Conservation (phyloP, 2,113 vertebrate species). For the Myrmophylax atrothorax region DNA sequence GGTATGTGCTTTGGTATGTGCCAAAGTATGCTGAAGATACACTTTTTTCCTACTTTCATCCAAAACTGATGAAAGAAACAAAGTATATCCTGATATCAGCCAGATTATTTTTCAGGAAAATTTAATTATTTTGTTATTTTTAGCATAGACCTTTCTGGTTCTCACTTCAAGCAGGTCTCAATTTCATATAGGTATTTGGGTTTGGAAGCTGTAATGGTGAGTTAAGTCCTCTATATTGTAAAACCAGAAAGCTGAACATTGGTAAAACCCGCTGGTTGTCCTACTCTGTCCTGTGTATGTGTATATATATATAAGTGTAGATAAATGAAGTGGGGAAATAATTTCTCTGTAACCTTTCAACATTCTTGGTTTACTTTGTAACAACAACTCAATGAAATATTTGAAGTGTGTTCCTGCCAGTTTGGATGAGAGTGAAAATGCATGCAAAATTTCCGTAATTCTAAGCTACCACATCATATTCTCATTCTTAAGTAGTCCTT, state of each 20-base stretch:
- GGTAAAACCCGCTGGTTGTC: background rate
- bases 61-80: background rate
- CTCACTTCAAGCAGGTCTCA: background rate
- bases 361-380: background rate
- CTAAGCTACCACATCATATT: background rate
- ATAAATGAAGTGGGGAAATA: background rate
- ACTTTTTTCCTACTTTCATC: background rate
- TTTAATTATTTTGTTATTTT: background rate
- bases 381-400: background rate
- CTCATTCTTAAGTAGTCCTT: slow-evolving; percentile 8
- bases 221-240: background rate
- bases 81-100: background rate
- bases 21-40: background rate
- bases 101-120: background rate
- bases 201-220: background rate
- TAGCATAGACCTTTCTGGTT: background rate
- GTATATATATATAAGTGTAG: background rate
- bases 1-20: background rate
- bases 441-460: background rate
- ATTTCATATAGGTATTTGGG: background rate
- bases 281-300: background rate
- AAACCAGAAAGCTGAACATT: background rate
- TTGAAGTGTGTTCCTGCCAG: background rate
- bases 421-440: background rate
- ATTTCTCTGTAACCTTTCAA: background rate